Evolutionary conservation across 2,797 vertebrate genomes (phyloP), one percentile per base, ranked within the genome.

Genomic region (Hippoglossus hippoglossus): DNA sequence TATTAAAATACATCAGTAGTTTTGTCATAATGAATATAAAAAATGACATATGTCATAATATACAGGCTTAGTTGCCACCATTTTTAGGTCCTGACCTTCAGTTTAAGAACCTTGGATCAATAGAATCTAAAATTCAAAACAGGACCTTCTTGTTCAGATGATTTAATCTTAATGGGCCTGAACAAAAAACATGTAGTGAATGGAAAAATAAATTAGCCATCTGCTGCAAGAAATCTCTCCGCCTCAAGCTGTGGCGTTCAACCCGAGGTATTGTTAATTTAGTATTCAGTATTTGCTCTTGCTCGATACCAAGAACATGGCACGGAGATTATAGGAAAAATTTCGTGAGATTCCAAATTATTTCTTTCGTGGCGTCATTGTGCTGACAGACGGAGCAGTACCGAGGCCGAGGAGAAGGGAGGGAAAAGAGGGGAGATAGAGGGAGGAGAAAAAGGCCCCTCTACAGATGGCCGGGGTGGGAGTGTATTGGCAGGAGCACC

Each of bases 381-480:
- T 80, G 79, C 81, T 65, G 85, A 91, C 88, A 92, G 89, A 88
- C 81, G 87, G 87, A 85, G 81, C 81, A 64, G 76, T 73, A 75
- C 82, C 87, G 83, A 60, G 75, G 73, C 83, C 51, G 63, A 86
- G 77, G 84, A 68, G 58, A 79, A 73, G 82, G 85, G 80, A 88
- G 81, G 77, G 82, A 80, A 84, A 75, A 67, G 67, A 56, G 58
- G 77, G 81, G 82, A 77, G 76, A 76, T 77, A 65, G 89, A 83
- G 44, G 44, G 47, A 49, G 83, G 81, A 91, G 86, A 91, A 93
- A 93, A 92, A 87, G 91, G 92, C 87, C 89, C 73, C 55, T 91
- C 89, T 85, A 92, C 94, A 95, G 94, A 95, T 95, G 94, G 94
- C 67, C 90, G 67, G 90, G 87, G 93, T 94, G 92, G 94, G 93